Percentiles rank a stretch among this genome's conserved stretches.
phyloP scores from a whole-genome alignment of 2,113 vertebrate genomes.

The Sigmodon hispidus region DNA sequence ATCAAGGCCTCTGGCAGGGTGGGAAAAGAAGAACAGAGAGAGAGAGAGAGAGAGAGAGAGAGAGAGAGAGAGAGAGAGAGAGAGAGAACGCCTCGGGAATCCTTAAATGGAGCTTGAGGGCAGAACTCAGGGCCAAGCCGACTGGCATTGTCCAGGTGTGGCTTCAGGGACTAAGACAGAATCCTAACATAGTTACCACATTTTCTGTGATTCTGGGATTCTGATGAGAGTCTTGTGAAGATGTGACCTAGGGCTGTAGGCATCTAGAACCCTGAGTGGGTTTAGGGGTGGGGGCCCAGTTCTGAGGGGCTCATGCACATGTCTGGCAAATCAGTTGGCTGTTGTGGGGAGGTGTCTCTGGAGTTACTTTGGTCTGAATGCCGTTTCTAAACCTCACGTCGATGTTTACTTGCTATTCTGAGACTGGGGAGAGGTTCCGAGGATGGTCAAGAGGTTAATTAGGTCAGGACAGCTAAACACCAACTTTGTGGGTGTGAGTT shows the following conservation, averaged over 20 bases:
- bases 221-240: constrained; percentile 9
- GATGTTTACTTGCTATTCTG: not conserved
- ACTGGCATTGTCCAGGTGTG: too few relatives aligned
- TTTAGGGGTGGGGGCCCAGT: not conserved
- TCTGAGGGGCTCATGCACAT: not conserved
- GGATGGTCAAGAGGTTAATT: not conserved
- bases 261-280: not conserved
- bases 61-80: too few relatives aligned
- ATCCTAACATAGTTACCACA: too few relatives aligned
- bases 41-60: too few relatives aligned
- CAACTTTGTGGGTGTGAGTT: not conserved
- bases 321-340: not conserved
- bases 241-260: not conserved
- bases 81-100: too few relatives aligned
- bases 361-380: not conserved
- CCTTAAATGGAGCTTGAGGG: too few relatives aligned
- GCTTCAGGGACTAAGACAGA: too few relatives aligned
- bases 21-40: too few relatives aligned
- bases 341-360: not conserved
- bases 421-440: not conserved
- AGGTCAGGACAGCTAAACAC: not conserved
- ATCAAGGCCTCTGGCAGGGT: too few relatives aligned
- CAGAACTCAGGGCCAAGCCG: too few relatives aligned
- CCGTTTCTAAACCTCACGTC: not conserved
- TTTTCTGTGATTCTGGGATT: constrained; percentile 27